Evolutionary conservation across 1,140 invertebrate species (phyloP).

Genomic region (Drosophila ficusphila): DNA sequence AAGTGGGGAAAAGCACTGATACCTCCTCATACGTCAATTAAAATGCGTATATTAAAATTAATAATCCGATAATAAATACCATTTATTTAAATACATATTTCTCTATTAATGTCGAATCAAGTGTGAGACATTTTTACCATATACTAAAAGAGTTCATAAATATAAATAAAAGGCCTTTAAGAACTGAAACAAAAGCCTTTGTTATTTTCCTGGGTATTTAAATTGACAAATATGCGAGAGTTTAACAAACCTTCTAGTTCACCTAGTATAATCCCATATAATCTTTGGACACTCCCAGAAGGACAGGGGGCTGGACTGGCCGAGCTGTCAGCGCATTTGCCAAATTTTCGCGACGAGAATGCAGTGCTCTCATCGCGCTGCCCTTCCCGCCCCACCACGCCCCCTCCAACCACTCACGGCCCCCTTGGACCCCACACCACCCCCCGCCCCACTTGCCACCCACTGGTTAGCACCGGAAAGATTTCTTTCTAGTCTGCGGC

Average conservation of each 20-base stretch:
- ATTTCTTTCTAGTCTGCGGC: slow-evolving; percentile 36
- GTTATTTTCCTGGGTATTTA: not conserved
- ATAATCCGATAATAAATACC: too few relatives aligned
- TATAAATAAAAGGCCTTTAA: too few relatives aligned
- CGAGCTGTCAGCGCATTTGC: slow-evolving; percentile 47
- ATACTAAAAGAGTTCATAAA: too few relatives aligned
- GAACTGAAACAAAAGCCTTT: too few relatives aligned
- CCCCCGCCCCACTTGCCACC: slow-evolving; percentile 11
- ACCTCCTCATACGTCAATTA: too few relatives aligned
- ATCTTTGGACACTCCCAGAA: slow-evolving; percentile 49
- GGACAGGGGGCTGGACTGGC: slow-evolving; percentile 44
- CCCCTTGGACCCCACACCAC: slow-evolving; percentile 1
- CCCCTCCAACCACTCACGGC: slow-evolving; percentile 15
- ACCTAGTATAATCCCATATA: slow-evolving; percentile 53
- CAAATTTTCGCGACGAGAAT: slow-evolving; percentile 30
- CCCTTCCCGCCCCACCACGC: not conserved
- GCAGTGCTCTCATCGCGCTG: slow-evolving; percentile 44
- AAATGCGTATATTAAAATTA: too few relatives aligned
- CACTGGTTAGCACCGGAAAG: slow-evolving; percentile 46
- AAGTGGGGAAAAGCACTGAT: too few relatives aligned
- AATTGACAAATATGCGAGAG: not conserved
- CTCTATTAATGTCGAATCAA: too few relatives aligned
- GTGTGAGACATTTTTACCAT: too few relatives aligned
- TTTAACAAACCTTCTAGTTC: slow-evolving; percentile 9
- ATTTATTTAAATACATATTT: too few relatives aligned